Evolutionary conservation across 2,113 vertebrate genomes (phyloP), one percentile per base, ranked within the genome.

Genomic region (Toxotes jaculatrix): DNA sequence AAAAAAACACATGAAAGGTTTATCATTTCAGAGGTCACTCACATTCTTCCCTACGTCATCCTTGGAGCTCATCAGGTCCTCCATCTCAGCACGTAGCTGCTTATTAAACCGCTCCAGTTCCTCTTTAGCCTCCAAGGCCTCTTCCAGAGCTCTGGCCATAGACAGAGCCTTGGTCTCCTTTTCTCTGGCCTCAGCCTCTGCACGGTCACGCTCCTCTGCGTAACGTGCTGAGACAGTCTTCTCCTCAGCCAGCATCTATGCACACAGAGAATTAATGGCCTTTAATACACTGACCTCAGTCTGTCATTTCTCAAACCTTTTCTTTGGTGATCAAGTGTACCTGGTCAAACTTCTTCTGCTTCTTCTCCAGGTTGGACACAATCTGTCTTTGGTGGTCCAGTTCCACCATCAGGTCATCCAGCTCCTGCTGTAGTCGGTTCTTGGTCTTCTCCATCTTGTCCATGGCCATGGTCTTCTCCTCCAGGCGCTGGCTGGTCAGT

Each of bases 401-500:
- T 71, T 99, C 97, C 43, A 99, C 97, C 59, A 95, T 95, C 77
- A 98, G 93, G 91, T 99, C 98, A 16, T 99, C 98, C 19, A 99
- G 96, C 91, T 99, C 98, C 83, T 99, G 98, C 94, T 99, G 98
- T 63, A 99, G 92, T 3, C 98, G 95, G 84, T 96, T 98, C 93
- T 98, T 99, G 21, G 98, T 99, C 93, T 99, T 99, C 63, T 99
- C 98, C 94, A 99, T 95, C 78, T 99, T 99, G 90, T 99, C 98
- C 42, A 95, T 96, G 36, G 97, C 96, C 80, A 97, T 90, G 2
- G 93, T 94, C 91, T 99, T 99, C 90, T 99, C 98, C 90, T 99
- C 98, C 57, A 99, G 95, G 27, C 95, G 96, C 59, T 97, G 97
- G 92, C 88, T 95, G 43, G 97, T 57, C 2, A 96, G 93, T 91